phyloP scores from a whole-genome alignment of 1,140 invertebrate genomes.

The Pseudomyrmex dendroicus region DNA sequence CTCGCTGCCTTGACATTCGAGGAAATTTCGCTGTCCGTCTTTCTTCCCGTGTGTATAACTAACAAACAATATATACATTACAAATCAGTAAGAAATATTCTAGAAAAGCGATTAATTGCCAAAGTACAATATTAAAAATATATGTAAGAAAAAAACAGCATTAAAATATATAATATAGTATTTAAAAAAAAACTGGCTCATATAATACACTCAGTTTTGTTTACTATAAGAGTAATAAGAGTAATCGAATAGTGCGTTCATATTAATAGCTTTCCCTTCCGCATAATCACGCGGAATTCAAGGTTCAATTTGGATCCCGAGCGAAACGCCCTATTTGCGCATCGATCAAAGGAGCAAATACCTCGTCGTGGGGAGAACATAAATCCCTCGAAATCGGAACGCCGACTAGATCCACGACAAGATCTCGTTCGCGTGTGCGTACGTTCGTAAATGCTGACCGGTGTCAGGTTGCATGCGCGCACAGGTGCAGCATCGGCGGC shows the following conservation, averaged over 20 bases:
- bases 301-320: neutral
- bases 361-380: constrained; percentile 46
- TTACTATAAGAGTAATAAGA: too few species aligned
- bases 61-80: neutral
- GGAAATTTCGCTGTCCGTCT: neutral
- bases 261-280: neutral
- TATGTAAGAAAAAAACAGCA: too few species aligned
- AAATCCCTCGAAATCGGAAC: constrained; percentile 61
- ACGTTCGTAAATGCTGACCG: constrained; percentile 48
- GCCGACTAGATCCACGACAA: constrained; percentile 54
- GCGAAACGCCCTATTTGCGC: neutral
- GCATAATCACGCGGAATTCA: constrained; percentile 1
- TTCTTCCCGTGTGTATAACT: neutral
- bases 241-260: too few species aligned
- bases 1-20: neutral
- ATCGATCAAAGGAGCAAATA: constrained; percentile 55
- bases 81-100: neutral
- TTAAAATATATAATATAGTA: too few species aligned
- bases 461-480: constrained; percentile 57
- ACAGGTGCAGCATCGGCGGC: constrained; percentile 59
- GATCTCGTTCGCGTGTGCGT: constrained; percentile 34
- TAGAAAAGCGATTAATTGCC: neutral
- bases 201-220: too few species aligned
- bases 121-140: too few species aligned
- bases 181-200: too few species aligned